Base-by-base conservation (phyloP, 1,140 invertebrate genomes). In the Lineus longissimus region DNA sequence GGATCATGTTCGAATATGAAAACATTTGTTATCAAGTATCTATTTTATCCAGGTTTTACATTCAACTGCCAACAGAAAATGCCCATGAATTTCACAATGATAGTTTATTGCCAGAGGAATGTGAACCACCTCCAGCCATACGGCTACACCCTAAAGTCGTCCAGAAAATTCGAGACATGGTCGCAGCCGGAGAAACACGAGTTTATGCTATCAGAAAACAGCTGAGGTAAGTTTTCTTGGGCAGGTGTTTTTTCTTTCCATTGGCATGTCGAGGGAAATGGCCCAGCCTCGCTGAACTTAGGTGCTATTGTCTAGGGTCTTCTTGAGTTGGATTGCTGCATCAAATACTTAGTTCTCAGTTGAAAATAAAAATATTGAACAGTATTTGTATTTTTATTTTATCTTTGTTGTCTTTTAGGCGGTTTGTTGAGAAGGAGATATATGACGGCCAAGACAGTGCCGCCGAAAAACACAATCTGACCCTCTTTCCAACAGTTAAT, bases 21-120 rank as follows among this genome's bases (percentile, higher is more conserved):
- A n/a, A n/a, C n/a, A n/a, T n/a, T n/a, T n/a, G n/a, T 54, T 19
- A 31, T 9, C 25, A 19, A 4, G n/a, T n/a, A 19, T 22, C 25
- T 45, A 51, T 31, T 25, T 33, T 2, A 2, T 57, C n/a, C 59
- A 80, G 79, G 59, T 78, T 66, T 66, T 82, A 82, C 67, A 73
- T 81, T 7, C 79, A 82, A 72, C 69, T 82, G 7, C 80, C 80
- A 19, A 76, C 76, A 55, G 73, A 74, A 33, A 70, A 73, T 36
- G 77, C 79, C 19, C 80, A 82, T 62, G 77, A 82, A 61, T 81
- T 77, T 65, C 80, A 82, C 59, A 70, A 68, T 40, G 73, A 74
- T 22, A 7, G 19, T 25, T 4, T 19, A n/a, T 41, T 41, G n/a
- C 23, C n/a, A n/a, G 29, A 25, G 33, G 27, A 41, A 19, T 29